These are phyloP conservation scores for Drosophila subpulchrella DNA, from an alignment of 1,140 invertebrate species.

Conservation along the genomic window DNA sequence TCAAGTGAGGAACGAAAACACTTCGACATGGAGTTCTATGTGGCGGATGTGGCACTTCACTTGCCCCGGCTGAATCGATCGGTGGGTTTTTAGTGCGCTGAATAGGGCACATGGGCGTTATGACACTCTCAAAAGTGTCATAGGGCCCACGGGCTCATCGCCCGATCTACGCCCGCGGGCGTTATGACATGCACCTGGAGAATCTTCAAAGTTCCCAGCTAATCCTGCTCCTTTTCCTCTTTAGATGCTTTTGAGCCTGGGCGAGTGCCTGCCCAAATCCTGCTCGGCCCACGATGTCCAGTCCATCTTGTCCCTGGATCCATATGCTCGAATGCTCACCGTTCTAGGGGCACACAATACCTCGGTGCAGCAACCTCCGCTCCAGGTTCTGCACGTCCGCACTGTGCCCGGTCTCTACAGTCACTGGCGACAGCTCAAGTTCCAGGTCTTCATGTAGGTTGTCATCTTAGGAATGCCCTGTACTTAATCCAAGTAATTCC, in stretches of 20 bases:
- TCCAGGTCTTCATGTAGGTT: conserved; percentile 90
- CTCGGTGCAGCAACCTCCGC: conserved; percentile 51
- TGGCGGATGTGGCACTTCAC: conserved; percentile 63
- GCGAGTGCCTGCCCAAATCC: conserved; percentile 89
- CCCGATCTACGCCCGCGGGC: too few species aligned
- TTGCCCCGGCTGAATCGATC: conserved; percentile 59
- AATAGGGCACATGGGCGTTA: not conserved
- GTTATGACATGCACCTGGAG: too few species aligned
- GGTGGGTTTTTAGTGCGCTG: conserved; percentile 33
- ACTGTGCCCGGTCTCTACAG: conserved; percentile 90
- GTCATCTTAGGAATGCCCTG: too few species aligned
- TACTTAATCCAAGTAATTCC: not conserved
- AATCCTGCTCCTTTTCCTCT: not conserved
- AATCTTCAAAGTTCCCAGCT: not conserved
- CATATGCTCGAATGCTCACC: conserved; percentile 85
- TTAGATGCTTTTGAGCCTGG: conserved; percentile 81
- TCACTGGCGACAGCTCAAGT: conserved; percentile 88
- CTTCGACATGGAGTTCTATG: conserved; percentile 76
- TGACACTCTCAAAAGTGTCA: too few species aligned
- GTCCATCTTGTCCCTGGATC: conserved; percentile 86
- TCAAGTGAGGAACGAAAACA: conserved; percentile 67
- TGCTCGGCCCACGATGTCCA: conserved; percentile 88
- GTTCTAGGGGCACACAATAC: conserved; percentile 62
- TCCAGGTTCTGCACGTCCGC: conserved; percentile 87
- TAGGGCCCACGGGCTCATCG: too few species aligned